Conservation (phyloP, 2,113 vertebrate species). For the Cebidichthys violaceus region DNA sequence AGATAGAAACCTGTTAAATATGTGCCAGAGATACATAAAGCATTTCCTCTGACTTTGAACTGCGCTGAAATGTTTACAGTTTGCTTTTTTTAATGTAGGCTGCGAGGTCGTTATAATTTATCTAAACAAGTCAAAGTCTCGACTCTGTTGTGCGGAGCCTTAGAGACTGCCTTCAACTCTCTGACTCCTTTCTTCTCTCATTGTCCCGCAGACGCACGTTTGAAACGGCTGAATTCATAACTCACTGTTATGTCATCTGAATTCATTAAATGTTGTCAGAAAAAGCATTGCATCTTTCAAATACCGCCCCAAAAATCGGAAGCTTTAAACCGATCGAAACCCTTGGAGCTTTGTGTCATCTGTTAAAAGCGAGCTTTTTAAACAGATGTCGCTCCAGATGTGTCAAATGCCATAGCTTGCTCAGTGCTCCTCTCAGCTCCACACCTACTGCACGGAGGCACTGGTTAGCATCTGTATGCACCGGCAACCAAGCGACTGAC, state of each 20-base stretch:
- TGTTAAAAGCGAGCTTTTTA: no score
- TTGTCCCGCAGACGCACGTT: background rate
- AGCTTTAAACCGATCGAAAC: background rate
- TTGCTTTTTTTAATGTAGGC: slow-evolving; percentile 63
- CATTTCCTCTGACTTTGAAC: slow-evolving; percentile 36
- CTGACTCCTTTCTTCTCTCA: background rate
- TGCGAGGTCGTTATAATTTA: slow-evolving; percentile 49
- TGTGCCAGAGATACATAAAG: slow-evolving; percentile 3
- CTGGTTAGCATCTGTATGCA: background rate
- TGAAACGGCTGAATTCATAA: slow-evolving; percentile 8
- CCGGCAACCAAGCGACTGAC: no score
- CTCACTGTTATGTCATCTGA: slow-evolving; percentile 35
- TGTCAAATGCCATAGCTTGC: background rate
- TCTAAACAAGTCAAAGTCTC: slow-evolving; percentile 35
- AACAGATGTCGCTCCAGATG: no score
- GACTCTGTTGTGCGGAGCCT: slow-evolving; percentile 18
- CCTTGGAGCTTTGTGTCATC: background rate
- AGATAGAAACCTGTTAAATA: slow-evolving; percentile 32
- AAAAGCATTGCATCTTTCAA: slow-evolving; percentile 1
- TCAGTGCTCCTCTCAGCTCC: no score
- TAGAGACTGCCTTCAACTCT: background rate
- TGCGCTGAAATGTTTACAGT: slow-evolving; percentile 44
- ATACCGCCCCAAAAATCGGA: background rate
- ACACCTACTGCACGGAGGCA: no score
- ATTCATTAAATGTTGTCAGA: slow-evolving; percentile 21